Evolutionary conservation across 2,888 invertebrate genomes (phyloP).

Genomic region (Ichneumon xanthorius): DNA sequence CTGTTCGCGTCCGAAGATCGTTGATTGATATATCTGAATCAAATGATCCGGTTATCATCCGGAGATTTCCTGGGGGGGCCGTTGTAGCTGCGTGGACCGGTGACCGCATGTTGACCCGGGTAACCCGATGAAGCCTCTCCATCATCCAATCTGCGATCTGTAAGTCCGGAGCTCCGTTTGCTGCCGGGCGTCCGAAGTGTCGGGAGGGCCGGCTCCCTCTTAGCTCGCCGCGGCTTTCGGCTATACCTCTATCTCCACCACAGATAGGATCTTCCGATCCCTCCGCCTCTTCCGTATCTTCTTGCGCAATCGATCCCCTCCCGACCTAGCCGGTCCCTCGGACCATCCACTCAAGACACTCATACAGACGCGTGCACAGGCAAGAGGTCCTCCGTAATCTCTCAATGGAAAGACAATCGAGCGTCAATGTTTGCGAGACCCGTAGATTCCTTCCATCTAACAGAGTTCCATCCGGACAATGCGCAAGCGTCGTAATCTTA

Average conservation of each 20-base stretch:
- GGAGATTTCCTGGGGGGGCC: too few relatives aligned
- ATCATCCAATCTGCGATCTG: slow-evolving; percentile 64
- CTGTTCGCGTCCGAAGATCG: too few relatives aligned
- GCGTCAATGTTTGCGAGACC: slow-evolving; percentile 33
- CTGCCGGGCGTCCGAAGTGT: slow-evolving; percentile 37
- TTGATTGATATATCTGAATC: too few relatives aligned
- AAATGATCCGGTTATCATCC: too few relatives aligned
- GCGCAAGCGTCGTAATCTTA: slow-evolving; percentile 21
- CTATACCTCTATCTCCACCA: slow-evolving; percentile 32
- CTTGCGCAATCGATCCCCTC: slow-evolving; percentile 54
- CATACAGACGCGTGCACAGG: background rate
- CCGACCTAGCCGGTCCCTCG: slow-evolving; percentile 4
- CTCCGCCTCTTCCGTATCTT: slow-evolving; percentile 44
- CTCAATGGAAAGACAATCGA: slow-evolving; percentile 4
- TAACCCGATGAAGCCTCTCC: slow-evolving; percentile 51
- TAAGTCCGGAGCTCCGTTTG: slow-evolving; percentile 37
- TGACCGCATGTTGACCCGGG: slow-evolving; percentile 54
- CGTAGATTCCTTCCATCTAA: slow-evolving; percentile 29
- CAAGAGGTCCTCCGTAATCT: slow-evolving; percentile 8
- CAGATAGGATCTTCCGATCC: slow-evolving; percentile 48
- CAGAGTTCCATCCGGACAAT: slow-evolving; percentile 17
- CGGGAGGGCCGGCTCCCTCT: slow-evolving; percentile 32
- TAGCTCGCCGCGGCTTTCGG: slow-evolving; percentile 21
- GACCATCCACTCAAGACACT: background rate
- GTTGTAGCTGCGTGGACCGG: slow-evolving; percentile 26